Base-by-base conservation (phyloP, 2,113 vertebrate species). In the Vireo altiloquus region DNA sequence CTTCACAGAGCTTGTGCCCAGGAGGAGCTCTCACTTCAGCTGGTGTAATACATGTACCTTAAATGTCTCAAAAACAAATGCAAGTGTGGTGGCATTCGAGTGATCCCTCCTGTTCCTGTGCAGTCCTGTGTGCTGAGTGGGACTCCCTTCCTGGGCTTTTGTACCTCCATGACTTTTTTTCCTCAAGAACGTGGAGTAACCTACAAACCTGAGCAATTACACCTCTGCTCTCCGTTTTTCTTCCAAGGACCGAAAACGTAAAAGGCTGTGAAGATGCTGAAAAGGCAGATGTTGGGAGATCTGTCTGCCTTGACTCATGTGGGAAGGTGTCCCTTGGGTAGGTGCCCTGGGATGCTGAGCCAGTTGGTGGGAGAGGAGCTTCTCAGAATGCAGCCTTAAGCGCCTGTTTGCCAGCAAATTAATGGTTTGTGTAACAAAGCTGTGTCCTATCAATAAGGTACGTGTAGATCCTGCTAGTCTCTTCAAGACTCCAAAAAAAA, bases 251-350 rank as follows among this genome's bases (percentile, higher is more conserved):
- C 46, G 59, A 35, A 61, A 69, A 50, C 0, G 1, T 57, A 24
- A 31, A 61, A 64, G 13, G 56, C n/a, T 23, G 37, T 57, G 40
- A 74, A 66, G 39, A 17, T 27, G 59, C 47, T 69, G 65, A 61
- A 86, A 79, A 80, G 15, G 71, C n/a, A 69, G 22, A 37, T 79
- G 8, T 21, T 81, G 63, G 30, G 40, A 71, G n/a, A 46, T 2
- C 0, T 27, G 15, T 68, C 37, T 93, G 42, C 39, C 39, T 59
- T 1, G 2, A 25, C 22, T 85, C 0, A 0, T 21, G 39, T 44
- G 65, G 44, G 33, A 47, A 52, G 39, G 31, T 23, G 42, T 87
- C 37, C 24, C 17, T 71, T 4, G 3, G 14, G 19, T 64, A 40
- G 47, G 27, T 82, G 49, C 15, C 4, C 8, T 86, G 35, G 39